Base-by-base conservation (phyloP, 2,888 invertebrate genomes). In the Choreutis nemorana region DNA sequence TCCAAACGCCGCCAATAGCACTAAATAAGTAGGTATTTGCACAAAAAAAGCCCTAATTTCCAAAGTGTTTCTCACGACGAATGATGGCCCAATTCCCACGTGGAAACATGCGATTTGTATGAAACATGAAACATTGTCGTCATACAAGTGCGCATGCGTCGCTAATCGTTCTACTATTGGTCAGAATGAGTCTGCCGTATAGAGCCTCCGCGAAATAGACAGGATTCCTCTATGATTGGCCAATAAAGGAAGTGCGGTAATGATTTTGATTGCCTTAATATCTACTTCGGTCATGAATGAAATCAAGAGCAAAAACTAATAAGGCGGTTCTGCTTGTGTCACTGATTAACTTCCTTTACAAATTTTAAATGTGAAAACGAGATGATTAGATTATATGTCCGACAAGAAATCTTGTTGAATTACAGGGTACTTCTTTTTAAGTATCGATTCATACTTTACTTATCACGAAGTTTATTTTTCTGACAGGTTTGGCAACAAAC, bases 81-180 rank as follows among this genome's bases (percentile, higher is more conserved):
- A 14, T 49, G 44, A 43, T 62, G 72, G 55, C 57, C 73, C 50
- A 54, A 50, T 75, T 75, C 75, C 57, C 73, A 73, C 66, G 64
- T 53, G 54, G 54, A 52, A 54, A 56, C 46, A 20, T 13, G 45
- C 50, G 45, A n/a, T n/a, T 58, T 55, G 53, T 59, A 57, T 10
- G 50, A 55, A 53, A 54, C 56, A 54, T n/a, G n/a, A n/a, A n/a
- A 52, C 54, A 62, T 61, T 64, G 53, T 49, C 55, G 55, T 60
- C 56, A 53, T 47, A n/a, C n/a, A 55, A 50, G 49, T 46, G 53
- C 63, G 63, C 61, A 55, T 65, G 68, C 62, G 66, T 54, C 48
- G 47, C 48, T 57, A 58, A 57, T 59, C 53, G 54, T 56, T 51
- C 52, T 40, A 41, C 55, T 41, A 68, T 64, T 67, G 67, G 67